Conservation (phyloP, 2,797 vertebrate species). For the Chloroceryle amazona region DNA sequence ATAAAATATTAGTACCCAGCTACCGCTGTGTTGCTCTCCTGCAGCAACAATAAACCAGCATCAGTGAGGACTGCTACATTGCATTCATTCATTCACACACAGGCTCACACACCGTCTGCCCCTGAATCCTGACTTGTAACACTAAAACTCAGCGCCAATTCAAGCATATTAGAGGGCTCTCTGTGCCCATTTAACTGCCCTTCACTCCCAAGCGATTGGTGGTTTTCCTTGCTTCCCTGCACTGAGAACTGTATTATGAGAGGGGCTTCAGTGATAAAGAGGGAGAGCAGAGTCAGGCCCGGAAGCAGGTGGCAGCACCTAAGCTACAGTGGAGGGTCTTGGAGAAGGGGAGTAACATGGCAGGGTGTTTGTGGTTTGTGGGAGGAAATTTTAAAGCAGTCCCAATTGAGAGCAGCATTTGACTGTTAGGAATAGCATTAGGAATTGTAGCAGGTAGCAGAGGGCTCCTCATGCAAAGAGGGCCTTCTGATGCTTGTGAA, state of each 20-base stretch:
- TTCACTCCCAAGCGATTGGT: accelerated
- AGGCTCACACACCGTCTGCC: conserved; percentile 28
- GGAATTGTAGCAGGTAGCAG: background rate
- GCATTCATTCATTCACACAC: background rate
- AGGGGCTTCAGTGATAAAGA: accelerated
- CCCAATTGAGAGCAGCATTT: background rate
- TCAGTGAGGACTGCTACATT: conserved; percentile 35
- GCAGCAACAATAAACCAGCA: conserved; percentile 71
- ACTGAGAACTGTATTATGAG: background rate
- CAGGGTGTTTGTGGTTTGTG: background rate
- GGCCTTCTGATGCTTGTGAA: background rate
- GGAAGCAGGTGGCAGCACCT: conserved; percentile 14
- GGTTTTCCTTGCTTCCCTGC: background rate
- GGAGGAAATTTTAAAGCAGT: background rate
- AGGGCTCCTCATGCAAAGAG: background rate
- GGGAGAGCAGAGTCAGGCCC: background rate
- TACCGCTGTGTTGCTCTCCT: conserved; percentile 58
- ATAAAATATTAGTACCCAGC: conserved; percentile 70
- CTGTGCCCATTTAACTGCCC: background rate
- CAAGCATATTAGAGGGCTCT: background rate
- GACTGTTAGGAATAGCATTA: too few species aligned
- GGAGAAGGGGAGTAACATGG: background rate
- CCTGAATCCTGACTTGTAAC: conserved; percentile 21
- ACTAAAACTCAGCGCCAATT: conserved; percentile 23
- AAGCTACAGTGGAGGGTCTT: background rate